phyloP scores from a whole-genome alignment of 2,113 vertebrate genomes.

The Narcine bancroftii region DNA sequence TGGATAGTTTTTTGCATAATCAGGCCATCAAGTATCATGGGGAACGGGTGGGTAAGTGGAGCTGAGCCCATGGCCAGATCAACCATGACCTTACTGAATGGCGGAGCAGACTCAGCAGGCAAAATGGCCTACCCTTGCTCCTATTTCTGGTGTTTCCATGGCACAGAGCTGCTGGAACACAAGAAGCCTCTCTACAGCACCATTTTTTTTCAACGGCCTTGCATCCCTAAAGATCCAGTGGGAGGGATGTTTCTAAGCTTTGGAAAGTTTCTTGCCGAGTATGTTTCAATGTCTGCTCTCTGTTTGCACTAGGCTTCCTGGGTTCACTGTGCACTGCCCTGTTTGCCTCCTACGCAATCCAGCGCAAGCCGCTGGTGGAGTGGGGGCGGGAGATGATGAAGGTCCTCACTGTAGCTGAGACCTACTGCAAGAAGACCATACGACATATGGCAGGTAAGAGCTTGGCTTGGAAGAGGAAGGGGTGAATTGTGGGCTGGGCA shows the following conservation, averaged over 20 bases:
- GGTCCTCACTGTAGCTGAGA: conserved; percentile 74
- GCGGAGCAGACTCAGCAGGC: too few relatives aligned
- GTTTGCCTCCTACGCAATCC: conserved; percentile 80
- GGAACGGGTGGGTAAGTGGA: too few relatives aligned
- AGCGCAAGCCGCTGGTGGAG: conserved; percentile 71
- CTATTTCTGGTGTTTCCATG: too few relatives aligned
- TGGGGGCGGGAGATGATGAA: conserved; percentile 90
- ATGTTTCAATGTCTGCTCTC: neutral
- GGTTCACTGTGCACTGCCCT: conserved; percentile 83
- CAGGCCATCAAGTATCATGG: too few relatives aligned
- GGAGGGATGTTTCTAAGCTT: neutral
- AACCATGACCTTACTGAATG: too few relatives aligned
- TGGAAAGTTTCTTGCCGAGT: neutral
- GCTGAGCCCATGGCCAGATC: too few relatives aligned
- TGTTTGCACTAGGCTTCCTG: conserved; percentile 70
- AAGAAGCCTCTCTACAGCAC: too few relatives aligned
- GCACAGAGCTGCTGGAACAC: too few relatives aligned
- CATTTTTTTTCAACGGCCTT: too few relatives aligned
- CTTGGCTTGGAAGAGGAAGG: neutral
- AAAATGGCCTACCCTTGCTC: too few relatives aligned
- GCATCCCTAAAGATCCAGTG: too few relatives aligned
- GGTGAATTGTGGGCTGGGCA: neutral
- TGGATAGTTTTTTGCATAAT: too few relatives aligned
- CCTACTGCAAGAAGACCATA: conserved; percentile 89
- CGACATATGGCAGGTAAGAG: conserved; percentile 82